Base-by-base conservation (phyloP, 2,797 vertebrate species). In the Mallotus villosus region DNA sequence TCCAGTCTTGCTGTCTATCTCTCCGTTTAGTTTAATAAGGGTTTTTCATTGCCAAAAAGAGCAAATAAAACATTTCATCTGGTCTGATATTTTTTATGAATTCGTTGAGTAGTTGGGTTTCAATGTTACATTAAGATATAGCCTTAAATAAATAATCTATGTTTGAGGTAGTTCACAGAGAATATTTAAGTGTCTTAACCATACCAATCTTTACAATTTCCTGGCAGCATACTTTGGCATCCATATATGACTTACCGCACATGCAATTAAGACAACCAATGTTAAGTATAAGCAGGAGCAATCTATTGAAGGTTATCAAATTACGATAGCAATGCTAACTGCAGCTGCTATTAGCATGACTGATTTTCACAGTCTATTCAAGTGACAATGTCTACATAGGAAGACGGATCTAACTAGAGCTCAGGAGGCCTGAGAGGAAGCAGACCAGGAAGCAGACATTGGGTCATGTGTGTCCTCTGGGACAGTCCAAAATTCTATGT, bases 321-420 rank as follows among this genome's bases (percentile, higher is more conserved):
- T 65, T 65, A 24, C 63, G 22, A 37, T 49, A 24, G 66, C 64
- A 68, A 60, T 66, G 63, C 60, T 57, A 46, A 29, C 58, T 19
- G 51, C 51, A 62, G 58, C 65, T 59, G 59, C 75, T 62, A 68
- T 68, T 76, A 72, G 37, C 58, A 63, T 72, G 75, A 76, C 62
- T 21, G 71, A 76, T 76, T 63, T 63, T 65, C 64, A 22, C 27
- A 29, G 19, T 57, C 4, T 67, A 22, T 29, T 37, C 70, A 24
- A 65, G 58, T 73, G 71, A 77, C 75, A 77, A 73, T 41, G 67
- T 53, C 65, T 63, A 49, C 59, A 37, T 32, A 68, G 25, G 65
- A 57, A 72, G 57, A 63, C 24, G 64, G 61, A 58, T 60, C 64
- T 67, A 59, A 55, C 25, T 24, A 32, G 57, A 24, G 49, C 67